Evolutionary conservation across 1,140 invertebrate genomes (phyloP), one percentile per base, ranked within the genome.

Genomic region (Archegozetes longisetosus): DNA sequence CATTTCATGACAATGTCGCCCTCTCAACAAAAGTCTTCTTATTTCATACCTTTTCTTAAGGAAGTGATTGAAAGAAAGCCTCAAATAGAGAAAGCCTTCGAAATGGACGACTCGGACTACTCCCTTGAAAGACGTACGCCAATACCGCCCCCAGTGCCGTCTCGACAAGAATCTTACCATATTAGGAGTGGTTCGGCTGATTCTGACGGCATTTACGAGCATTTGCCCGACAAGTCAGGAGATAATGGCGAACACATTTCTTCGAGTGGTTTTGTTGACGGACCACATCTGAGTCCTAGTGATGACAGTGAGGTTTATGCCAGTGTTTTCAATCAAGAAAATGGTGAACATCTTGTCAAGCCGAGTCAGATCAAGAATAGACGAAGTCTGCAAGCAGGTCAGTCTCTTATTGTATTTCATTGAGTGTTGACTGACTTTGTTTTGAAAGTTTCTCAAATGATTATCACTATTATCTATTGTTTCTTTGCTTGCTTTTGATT

Each of bases 41-140:
- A 54, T 53, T 52, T 58, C 13, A n/a, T 25, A 22, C 23, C 52
- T 12, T 96, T 97, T 75, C 90, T 96, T 73, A 89, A 91, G 71
- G 87, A 90, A 72, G 88, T 90, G 17, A 93, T 88, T 88, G 88
- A 93, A 67, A 86, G 89, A 66, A 93, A 95, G 67, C 86, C 87
- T 29, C 87, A 93, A 74, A 92, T 93, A 58, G 91, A 95, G 69
- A 85, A 88, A 70, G 86, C 86, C 1, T 87, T 93, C 72, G 84
- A 88, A 68, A 82, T 92, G 79, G 88, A 91, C 72, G 86, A 86
- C 72, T 83, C 79, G 20, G 60, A 25, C 22, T 52, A 48, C 26
- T 24, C 17, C 17, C 12, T 12, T 52, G 20, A 17, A 53, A 13
- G 25, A 3, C n/a, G n/a, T n/a, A n/a, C n/a, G n/a, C n/a, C 46